Evolutionary conservation across 2,888 invertebrate species (phyloP).

Genomic region (Hemistola chrysoprasaria): DNA sequence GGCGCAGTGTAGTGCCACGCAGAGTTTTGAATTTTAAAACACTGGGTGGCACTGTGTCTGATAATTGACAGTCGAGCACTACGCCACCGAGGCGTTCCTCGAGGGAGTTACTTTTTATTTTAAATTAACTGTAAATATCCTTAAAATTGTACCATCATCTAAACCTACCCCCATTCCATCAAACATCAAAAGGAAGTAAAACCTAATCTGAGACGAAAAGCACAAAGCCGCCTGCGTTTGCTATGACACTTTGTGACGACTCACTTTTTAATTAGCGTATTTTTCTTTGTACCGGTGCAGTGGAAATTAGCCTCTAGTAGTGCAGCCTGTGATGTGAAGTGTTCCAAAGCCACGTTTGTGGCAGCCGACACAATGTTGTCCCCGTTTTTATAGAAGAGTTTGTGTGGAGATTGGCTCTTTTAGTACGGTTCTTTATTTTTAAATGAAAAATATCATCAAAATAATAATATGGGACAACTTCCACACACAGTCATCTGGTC

Average conservation of each 20-base stretch:
- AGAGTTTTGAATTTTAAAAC: too few species aligned
- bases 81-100: too few species aligned
- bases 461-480: too few species aligned
- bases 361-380: constrained; percentile 9
- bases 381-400: constrained; percentile 20
- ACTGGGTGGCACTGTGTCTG: too few species aligned
- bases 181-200: constrained; percentile 11
- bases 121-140: too few species aligned
- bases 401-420: constrained; percentile 9
- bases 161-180: not conserved
- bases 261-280: constrained; percentile 79
- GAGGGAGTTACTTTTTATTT: too few species aligned
- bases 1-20: too few species aligned
- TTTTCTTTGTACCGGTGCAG: constrained; percentile 69
- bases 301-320: constrained; percentile 67
- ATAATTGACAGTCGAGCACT: too few species aligned
- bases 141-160: not conserved
- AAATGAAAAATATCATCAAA: too few species aligned
- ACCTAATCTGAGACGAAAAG: constrained; percentile 39
- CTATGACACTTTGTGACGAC: constrained; percentile 72
- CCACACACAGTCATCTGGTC: too few species aligned
- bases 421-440: too few species aligned
- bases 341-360: constrained; percentile 6
- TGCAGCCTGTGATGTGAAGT: constrained; percentile 14
- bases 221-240: constrained; percentile 49